These are phyloP conservation scores for Percopsis transmontana DNA, from an alignment of 2,113 vertebrate species.

Conservation along the genomic window DNA sequence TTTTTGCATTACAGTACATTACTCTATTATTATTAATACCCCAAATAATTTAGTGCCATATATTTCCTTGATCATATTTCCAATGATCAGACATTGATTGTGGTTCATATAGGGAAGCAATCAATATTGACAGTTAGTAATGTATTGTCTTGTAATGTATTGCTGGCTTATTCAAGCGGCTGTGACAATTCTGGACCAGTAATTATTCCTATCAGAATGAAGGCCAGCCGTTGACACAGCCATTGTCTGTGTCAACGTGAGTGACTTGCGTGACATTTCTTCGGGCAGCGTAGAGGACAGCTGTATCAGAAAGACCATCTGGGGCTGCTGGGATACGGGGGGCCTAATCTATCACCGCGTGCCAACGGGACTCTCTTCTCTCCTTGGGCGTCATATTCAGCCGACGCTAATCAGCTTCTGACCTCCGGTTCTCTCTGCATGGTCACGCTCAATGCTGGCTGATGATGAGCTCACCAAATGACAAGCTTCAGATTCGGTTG, in stretches of 20 bases:
- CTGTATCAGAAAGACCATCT: slow-evolving; percentile 8
- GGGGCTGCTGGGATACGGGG: slow-evolving; percentile 3
- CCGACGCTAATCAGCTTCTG: slow-evolving; percentile 6
- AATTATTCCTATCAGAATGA: slow-evolving; percentile 1
- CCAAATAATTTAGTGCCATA: not conserved
- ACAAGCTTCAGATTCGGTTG: not conserved
- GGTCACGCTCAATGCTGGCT: not conserved
- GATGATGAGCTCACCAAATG: slow-evolving; percentile 4
- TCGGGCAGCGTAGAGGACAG: not conserved
- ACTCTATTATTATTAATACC: too few relatives aligned
- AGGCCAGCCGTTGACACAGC: not conserved
- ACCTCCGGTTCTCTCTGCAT: slow-evolving; percentile 14
- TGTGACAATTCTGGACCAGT: not conserved
- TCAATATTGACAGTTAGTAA: not conserved
- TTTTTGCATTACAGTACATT: too few relatives aligned
- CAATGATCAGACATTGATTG: not conserved
- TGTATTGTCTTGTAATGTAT: not conserved
- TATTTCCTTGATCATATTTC: not conserved
- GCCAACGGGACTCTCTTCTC: not conserved
- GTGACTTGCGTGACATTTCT: slow-evolving; percentile 15
- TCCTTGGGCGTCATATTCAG: not conserved
- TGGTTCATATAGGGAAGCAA: not conserved
- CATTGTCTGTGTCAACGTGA: slow-evolving; percentile 1
- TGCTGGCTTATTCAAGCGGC: not conserved
- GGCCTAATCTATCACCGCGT: not conserved